Conservation (phyloP, 1,140 invertebrate genomes). For the Drosophila mayri region DNA sequence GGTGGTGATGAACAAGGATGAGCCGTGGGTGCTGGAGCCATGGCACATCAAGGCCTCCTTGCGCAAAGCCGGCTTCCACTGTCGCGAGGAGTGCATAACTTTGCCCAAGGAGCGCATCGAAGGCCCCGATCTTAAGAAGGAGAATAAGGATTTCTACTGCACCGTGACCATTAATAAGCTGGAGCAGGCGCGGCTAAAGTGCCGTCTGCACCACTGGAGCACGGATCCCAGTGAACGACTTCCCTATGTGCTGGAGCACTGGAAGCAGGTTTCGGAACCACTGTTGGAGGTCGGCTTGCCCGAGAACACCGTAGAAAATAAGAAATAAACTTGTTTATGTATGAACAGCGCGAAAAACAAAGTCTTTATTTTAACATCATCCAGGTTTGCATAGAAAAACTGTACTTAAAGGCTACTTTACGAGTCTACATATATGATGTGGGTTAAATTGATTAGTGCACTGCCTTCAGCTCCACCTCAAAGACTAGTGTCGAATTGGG, state of each 20-base stretch:
- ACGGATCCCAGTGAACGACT: conserved; percentile 86
- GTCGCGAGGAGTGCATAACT: conserved; percentile 90
- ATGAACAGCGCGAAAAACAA: conserved; percentile 51
- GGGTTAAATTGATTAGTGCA: conserved; percentile 87
- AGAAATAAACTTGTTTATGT: conserved; percentile 53
- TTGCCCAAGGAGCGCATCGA: conserved; percentile 90
- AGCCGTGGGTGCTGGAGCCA: conserved; percentile 92
- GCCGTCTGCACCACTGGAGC: conserved; percentile 90
- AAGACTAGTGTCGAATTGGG: conserved; percentile 93
- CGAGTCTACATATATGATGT: conserved; percentile 43
- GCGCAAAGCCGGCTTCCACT: conserved; percentile 88
- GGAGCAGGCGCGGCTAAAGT: conserved; percentile 89
- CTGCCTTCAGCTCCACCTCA: conserved; percentile 94
- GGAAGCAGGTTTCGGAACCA: conserved; percentile 86
- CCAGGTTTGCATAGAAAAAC: conserved; percentile 28
- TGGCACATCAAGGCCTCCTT: conserved; percentile 92
- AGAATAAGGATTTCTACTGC: conserved; percentile 93
- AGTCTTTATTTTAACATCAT: conserved; percentile 41
- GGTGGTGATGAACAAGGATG: conserved; percentile 91
- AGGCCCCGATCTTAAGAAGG: conserved; percentile 91
- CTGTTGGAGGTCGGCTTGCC: conserved; percentile 66
- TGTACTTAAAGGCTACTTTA: conserved; percentile 54
- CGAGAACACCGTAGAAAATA: conserved; percentile 12
- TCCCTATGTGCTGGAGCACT: conserved; percentile 86
- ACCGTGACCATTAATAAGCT: conserved; percentile 91